phyloP scores from a whole-genome alignment of 1,140 invertebrate genomes.

The Drosophila ficusphila region DNA sequence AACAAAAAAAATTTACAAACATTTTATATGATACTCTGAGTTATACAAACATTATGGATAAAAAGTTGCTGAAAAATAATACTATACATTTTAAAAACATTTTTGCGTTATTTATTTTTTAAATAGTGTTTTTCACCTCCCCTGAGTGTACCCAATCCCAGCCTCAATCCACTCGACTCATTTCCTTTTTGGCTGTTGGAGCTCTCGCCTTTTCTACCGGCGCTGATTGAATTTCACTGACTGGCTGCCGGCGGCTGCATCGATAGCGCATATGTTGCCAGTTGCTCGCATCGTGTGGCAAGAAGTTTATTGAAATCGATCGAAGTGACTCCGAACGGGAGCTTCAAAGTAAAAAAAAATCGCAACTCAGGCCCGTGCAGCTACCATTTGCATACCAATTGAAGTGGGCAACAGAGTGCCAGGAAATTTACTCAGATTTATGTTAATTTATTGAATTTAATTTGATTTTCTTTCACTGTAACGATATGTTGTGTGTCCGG shows the following conservation, averaged over 20 bases:
- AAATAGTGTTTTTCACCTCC: not conserved
- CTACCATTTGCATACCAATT: slow-evolving; percentile 60
- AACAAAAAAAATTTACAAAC: no score
- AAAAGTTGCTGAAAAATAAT: no score
- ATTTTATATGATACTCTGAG: no score
- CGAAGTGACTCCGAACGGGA: slow-evolving; percentile 15
- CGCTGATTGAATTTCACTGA: slow-evolving; percentile 65
- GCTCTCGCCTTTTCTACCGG: slow-evolving; percentile 4
- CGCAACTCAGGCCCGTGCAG: slow-evolving; percentile 8
- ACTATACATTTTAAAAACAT: not conserved
- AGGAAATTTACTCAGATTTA: slow-evolving; percentile 63
- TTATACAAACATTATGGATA: no score
- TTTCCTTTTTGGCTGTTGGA: slow-evolving; percentile 14
- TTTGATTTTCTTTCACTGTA: slow-evolving; percentile 54
- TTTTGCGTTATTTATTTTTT: not conserved
- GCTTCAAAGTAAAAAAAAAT: slow-evolving; percentile 3
- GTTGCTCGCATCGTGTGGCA: slow-evolving; percentile 42
- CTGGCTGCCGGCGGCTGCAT: slow-evolving; percentile 33
- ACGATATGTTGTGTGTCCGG: slow-evolving; percentile 34
- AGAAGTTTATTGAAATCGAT: slow-evolving; percentile 79
- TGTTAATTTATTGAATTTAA: slow-evolving; percentile 80
- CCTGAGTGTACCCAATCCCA: not conserved
- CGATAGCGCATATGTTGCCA: slow-evolving; percentile 65
- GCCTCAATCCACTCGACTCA: slow-evolving; percentile 10
- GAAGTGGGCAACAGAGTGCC: slow-evolving; percentile 31